phyloP scores from a whole-genome alignment of 2,888 invertebrate genomes.

The Dione vanillae region DNA sequence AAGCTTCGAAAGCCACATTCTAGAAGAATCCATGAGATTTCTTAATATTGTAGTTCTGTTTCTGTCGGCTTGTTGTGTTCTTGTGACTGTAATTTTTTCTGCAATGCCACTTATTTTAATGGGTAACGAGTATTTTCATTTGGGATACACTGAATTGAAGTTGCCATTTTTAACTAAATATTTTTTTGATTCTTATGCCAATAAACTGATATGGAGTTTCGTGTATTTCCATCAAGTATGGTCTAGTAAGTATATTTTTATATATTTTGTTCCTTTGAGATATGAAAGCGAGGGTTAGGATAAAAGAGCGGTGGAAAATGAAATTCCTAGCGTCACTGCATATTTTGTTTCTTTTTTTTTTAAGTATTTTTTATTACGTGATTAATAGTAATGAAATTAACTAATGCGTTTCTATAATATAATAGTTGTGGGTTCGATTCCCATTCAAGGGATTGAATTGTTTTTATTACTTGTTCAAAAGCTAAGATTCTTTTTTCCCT shows the following conservation, averaged over 20 bases:
- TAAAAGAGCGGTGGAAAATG: too few species aligned
- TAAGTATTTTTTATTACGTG: too few species aligned
- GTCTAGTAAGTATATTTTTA: conserved; percentile 62
- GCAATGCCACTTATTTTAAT: conserved; percentile 58
- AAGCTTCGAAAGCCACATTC: conserved; percentile 49
- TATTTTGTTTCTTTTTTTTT: too few species aligned
- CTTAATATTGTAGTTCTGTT: conserved; percentile 53
- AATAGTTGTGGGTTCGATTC: too few species aligned
- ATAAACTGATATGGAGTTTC: conserved; percentile 57
- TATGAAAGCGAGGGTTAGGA: not conserved
- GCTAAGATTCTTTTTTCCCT: too few species aligned
- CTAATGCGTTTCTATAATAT: too few species aligned
- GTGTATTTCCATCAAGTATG: conserved; percentile 65
- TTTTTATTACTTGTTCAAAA: too few species aligned
- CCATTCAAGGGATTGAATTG: too few species aligned
- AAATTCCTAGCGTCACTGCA: too few species aligned
- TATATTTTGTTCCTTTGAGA: not conserved
- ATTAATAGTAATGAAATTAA: too few species aligned
- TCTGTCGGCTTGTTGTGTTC: conserved; percentile 48
- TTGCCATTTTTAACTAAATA: conserved; percentile 65
- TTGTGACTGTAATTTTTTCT: conserved; percentile 58
- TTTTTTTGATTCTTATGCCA: conserved; percentile 60
- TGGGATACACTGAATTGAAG: conserved; percentile 53
- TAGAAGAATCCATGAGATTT: conserved; percentile 53
- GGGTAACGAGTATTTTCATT: conserved; percentile 54